These are phyloP conservation scores for Crotalus viridis DNA, from an alignment of 2,113 vertebrate genomes.

Conservation along the genomic window DNA sequence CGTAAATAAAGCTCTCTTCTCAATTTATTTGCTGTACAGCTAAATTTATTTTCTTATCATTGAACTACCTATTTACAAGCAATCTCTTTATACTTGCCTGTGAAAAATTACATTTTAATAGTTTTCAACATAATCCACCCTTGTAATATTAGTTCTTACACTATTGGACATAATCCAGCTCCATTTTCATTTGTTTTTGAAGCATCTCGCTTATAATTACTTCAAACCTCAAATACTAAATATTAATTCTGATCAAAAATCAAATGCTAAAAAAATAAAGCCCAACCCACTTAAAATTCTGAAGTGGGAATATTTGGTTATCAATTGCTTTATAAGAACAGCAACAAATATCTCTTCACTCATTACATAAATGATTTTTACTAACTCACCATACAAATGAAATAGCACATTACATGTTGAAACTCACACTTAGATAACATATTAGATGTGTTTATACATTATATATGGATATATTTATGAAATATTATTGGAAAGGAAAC, in stretches of 20 bases:
- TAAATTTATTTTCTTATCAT: constrained; percentile 31
- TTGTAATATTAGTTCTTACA: not conserved
- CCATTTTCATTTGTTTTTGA: not conserved
- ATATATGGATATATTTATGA: not conserved
- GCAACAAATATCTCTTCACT: not conserved
- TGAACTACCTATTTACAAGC: not conserved
- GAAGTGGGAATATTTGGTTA: not conserved
- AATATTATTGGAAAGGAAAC: not conserved
- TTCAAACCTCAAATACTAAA: not conserved
- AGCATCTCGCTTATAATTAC: not conserved
- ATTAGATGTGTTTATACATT: not conserved
- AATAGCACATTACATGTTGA: not conserved
- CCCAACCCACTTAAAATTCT: not conserved
- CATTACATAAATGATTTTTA: not conserved
- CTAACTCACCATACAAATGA: not conserved
- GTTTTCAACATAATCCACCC: not conserved
- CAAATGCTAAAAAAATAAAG: not conserved
- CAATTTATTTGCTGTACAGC: not conserved
- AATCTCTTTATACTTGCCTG: constrained; percentile 3
- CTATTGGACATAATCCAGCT: not conserved
- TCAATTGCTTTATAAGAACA: not conserved
- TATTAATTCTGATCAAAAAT: not conserved
- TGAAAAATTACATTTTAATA: constrained; percentile 18
- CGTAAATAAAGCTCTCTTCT: constrained; percentile 13
- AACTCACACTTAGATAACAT: not conserved